phyloP scores from a whole-genome alignment of 2,113 vertebrate genomes.

The Oceanodroma tethys region DNA sequence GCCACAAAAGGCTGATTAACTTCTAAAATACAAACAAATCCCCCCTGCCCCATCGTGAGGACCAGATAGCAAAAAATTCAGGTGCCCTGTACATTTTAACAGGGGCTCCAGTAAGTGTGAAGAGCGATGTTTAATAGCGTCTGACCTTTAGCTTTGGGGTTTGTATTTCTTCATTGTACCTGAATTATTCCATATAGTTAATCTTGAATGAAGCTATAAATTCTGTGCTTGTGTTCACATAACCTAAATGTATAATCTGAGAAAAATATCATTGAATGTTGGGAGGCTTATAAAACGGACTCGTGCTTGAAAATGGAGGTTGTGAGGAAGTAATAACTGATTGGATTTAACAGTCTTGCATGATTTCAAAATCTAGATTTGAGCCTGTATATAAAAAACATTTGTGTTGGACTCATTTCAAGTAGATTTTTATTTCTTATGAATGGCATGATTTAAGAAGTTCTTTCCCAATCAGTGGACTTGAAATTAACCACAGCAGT shows the following conservation, averaged over 20 bases:
- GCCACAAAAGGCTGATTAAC: neutral
- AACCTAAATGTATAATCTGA: neutral
- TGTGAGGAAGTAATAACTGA: neutral
- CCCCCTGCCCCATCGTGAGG: neutral
- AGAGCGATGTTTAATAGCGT: neutral
- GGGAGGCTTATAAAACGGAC: neutral
- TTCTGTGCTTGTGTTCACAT: neutral
- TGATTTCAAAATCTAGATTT: constrained; percentile 34
- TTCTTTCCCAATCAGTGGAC: neutral
- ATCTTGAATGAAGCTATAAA: neutral
- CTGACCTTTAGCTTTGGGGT: neutral
- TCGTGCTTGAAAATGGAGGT: neutral
- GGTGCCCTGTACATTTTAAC: neutral
- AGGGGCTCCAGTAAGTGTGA: neutral
- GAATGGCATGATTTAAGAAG: constrained; percentile 22
- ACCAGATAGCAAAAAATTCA: neutral
- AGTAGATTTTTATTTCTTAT: constrained; percentile 15
- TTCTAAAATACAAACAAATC: neutral
- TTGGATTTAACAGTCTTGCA: neutral
- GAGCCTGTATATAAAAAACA: neutral
- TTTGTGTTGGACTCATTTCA: constrained; percentile 20
- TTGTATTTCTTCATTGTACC: neutral
- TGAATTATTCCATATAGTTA: neutral
- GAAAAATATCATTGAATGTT: neutral
- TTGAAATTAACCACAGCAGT: neutral